Evolutionary conservation across 2,113 vertebrate genomes (phyloP).

Genomic region (Azemiops feae): DNA sequence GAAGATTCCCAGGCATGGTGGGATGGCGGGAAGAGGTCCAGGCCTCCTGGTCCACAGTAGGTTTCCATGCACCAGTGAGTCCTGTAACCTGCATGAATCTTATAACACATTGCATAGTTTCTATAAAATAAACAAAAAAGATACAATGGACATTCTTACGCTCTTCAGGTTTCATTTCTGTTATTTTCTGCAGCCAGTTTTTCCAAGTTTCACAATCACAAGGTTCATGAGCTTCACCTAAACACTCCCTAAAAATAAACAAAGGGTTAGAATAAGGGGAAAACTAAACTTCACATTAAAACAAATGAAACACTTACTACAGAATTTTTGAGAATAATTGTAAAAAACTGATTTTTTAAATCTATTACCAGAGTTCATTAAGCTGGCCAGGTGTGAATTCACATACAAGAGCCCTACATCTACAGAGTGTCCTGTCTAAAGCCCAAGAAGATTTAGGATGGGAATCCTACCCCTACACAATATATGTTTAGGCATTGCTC

Average conservation of each 20-base stretch:
- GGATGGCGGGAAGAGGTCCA: neutral
- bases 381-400: neutral
- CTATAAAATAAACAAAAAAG: neutral
- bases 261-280: conserved; percentile 7
- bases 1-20: neutral
- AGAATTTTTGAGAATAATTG: neutral
- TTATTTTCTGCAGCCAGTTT: conserved; percentile 93
- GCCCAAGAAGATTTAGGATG: neutral
- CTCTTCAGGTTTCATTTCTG: conserved; percentile 96
- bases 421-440: neutral
- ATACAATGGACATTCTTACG: conserved; percentile 70
- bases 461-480: neutral
- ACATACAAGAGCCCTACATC: neutral
- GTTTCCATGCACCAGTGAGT: neutral
- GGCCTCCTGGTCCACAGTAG: neutral
- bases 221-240: conserved; percentile 95
- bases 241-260: conserved; percentile 84
- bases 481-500: neutral
- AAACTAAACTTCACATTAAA: neutral
- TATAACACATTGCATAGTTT: neutral
- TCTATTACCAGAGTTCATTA: neutral
- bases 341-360: neutral
- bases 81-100: neutral
- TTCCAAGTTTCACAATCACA: conserved; percentile 98
- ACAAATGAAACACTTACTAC: neutral